Base-by-base conservation (phyloP, 2,113 vertebrate genomes). In the Erpornis zantholeuca region DNA sequence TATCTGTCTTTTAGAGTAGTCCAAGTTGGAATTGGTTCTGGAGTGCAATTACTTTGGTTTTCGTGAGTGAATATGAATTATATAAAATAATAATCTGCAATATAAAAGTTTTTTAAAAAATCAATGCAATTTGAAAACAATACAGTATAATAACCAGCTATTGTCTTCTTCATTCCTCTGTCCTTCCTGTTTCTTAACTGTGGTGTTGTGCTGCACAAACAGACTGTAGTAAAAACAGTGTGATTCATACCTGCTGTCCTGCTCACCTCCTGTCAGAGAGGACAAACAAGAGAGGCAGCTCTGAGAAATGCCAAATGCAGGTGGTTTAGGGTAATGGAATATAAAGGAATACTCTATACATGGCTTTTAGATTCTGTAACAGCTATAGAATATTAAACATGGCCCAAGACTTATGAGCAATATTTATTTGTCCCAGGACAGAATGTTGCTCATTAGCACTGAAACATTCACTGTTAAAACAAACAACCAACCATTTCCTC, bases 131-230 rank as follows among this genome's bases (percentile, higher is more conserved):
- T 90, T 14, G 12, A 60, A 81, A 84, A 28, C 12, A 28, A 82
- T 57, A 19, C 0, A 66, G 29, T 45, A 8, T 70, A 66, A 94
- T 77, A 90, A 70, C 23, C 42, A 84, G 52, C 11, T 85, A 35
- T 9, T 22, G 50, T 22, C 54, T 66, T 54, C 24, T 70, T 73
- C 56, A 36, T 81, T 63, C 27, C 59, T 84, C 47, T 22, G 15
- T 73, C 88, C 95, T 97, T 95, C 94, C 82, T 94, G 90, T 61
- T 97, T 83, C 61, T 77, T 77, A 69, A 63, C 65, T 33, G 22
- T 36, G 19, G 0, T 83, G 79, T 3, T 90, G 82, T 77, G 76
- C 35, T 86, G 42, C 35, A 78, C 57, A 94, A 91, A 73, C 50
- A 97, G n/a, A 59, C 42, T 35, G 38, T 23, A 96, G 86, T 75